A percentile compares a stretch with the other conserved stretches of the same genome.
These are phyloP conservation scores for Takifugu flavidus DNA, from an alignment of 2,113 vertebrate genomes.

Conservation along the genomic window DNA sequence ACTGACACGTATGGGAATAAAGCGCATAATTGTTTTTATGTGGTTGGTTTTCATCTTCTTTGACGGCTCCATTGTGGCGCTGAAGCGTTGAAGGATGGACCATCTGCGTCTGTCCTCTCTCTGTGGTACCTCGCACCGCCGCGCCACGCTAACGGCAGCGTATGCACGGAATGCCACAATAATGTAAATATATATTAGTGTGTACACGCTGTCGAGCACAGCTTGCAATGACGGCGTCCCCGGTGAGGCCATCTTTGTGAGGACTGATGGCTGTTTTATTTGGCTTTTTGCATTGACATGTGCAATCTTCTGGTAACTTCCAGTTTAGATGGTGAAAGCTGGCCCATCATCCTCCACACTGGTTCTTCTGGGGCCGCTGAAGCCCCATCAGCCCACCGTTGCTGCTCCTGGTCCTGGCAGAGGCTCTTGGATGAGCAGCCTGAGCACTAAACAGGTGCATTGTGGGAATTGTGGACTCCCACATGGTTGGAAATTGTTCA, in stretches of 20 bases:
- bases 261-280: constrained; percentile 60
- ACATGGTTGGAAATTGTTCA: constrained; percentile 26
- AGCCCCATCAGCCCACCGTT: constrained; percentile 45
- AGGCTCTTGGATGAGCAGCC: neutral
- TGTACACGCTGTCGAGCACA: constrained; percentile 41
- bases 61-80: constrained; percentile 61
- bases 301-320: constrained; percentile 3
- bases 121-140: constrained; percentile 43
- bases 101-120: constrained; percentile 56
- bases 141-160: constrained; percentile 42
- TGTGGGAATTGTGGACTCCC: neutral
- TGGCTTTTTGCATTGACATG: constrained; percentile 44
- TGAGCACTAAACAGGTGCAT: too few relatives aligned
- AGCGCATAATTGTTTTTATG: constrained; percentile 63
- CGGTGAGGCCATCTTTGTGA: constrained; percentile 40
- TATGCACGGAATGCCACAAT: constrained; percentile 49
- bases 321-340: constrained; percentile 14
- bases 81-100: constrained; percentile 61
- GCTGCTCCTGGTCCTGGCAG: constrained; percentile 17
- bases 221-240: constrained; percentile 50
- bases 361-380: constrained; percentile 8
- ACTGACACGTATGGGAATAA: constrained; percentile 31
- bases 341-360: constrained; percentile 17
- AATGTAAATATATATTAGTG: constrained; percentile 32
- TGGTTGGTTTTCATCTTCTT: constrained; percentile 61